Percentiles rank a stretch among this genome's conserved stretches.
Evolutionary conservation across 2,888 invertebrate species (phyloP).

Genomic region (Periphyllus acericola): DNA sequence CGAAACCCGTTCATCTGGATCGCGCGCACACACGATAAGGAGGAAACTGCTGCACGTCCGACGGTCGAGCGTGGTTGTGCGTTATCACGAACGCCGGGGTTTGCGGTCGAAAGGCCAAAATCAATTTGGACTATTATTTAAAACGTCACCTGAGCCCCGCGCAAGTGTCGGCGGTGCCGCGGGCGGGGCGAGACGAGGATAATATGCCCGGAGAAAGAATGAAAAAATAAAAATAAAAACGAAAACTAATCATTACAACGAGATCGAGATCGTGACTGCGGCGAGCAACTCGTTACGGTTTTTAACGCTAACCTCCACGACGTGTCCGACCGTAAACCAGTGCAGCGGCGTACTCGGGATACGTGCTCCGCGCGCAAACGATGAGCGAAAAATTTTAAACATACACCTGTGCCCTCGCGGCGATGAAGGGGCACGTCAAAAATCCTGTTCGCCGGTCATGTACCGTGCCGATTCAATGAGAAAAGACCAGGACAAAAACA

Average conservation of each 20-base stretch:
- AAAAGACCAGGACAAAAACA: neutral
- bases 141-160: constrained; percentile 42
- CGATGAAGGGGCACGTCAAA: neutral
- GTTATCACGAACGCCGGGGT: neutral
- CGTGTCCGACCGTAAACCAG: neutral
- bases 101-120: constrained; percentile 53
- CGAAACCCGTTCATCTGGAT: constrained; percentile 49
- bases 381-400: constrained; percentile 31
- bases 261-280: constrained; percentile 59
- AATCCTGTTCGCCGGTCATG: neutral
- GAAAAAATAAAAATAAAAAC: neutral
- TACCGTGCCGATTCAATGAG: neutral
- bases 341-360: too few species aligned
- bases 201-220: constrained; percentile 25
- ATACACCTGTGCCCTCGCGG: neutral
- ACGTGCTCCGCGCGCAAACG: neutral
- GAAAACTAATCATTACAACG: constrained; percentile 44
- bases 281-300: constrained; percentile 48
- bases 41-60: too few species aligned
- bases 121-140: constrained; percentile 61
- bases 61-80: too few species aligned
- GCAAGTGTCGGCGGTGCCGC: constrained; percentile 38
- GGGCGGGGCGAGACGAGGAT: neutral
- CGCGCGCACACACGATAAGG: neutral
- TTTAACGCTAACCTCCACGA: constrained; percentile 26